Evolutionary conservation across 2,888 invertebrate genomes (phyloP), one percentile per base, ranked within the genome.

Genomic region (Bugula neritina): DNA sequence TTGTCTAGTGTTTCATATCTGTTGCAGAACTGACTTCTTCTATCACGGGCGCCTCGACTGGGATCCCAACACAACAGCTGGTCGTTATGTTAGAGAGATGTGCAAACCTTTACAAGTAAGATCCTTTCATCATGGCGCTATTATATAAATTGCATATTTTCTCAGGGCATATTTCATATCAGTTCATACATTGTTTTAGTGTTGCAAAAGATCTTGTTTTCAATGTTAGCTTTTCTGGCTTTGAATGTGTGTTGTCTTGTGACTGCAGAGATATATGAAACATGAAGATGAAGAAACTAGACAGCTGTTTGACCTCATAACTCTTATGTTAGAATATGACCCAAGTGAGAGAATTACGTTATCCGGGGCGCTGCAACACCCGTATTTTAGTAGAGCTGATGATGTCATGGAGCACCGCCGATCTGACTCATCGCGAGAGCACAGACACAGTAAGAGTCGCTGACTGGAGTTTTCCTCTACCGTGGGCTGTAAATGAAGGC

Each of bases 21-120:
- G 25, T 70, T 70, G 23, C 29, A 93, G 94, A 87, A 96, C 95
- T 78, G 96, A 95, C 87, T 99, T 98, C 86, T 99, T 98, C 87
- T 94, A 95, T 86, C 92, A 95, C 84, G 96, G 96, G 72, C 92
- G 93, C 87, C 88, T 99, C 82, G 95, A 95, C 86, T 99, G 98
- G 98, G 95, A 97, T 84, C 94, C 94, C 78, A 93, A 94, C 83
- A 94, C 93, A 82, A 92, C 93, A 71, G 94, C 95, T 74, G 98
- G 97, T 72, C 90, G 95, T 86, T 99, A 98, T 83, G 98, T 99
- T 57, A 89, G 95, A 80, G 96, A 97, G 85, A 96, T 96, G 85
- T 98, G 98, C 87, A 96, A 95, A 88, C 96, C 96, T 72, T 86
- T 99, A 78, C 87, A 90, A 87, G 94, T 94, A 86, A 90, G 84